Conservation (phyloP, 2,113 vertebrate genomes). For the Pangasianodon gigas region DNA sequence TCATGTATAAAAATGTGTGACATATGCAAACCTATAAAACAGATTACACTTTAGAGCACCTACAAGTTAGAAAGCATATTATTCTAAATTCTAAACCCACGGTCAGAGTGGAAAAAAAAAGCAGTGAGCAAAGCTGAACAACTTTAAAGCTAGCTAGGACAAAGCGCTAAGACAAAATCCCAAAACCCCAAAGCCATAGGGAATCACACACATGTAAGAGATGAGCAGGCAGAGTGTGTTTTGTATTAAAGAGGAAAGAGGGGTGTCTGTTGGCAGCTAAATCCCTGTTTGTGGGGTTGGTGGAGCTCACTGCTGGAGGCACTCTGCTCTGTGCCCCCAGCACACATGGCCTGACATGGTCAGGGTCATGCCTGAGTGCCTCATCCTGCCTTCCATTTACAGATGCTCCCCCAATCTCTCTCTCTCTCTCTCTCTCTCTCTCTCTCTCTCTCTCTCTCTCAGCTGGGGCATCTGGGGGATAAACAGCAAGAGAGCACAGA, state of each 20-base stretch:
- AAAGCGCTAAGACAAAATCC: conserved; percentile 16
- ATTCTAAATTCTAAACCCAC: neutral
- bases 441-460: conserved; percentile 58
- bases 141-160: conserved; percentile 5
- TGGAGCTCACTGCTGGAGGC: conserved; percentile 72
- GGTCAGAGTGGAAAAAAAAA: neutral
- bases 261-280: conserved; percentile 58
- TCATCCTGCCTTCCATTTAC: conserved; percentile 74
- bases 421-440: conserved; percentile 35
- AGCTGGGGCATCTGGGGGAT: conserved; percentile 76
- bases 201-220: conserved; percentile 37
- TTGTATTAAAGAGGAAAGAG: conserved; percentile 53
- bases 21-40: neutral
- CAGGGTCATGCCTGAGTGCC: conserved; percentile 77
- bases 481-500: conserved; percentile 69
- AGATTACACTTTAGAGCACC: neutral
- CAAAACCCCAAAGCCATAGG: conserved; percentile 29
- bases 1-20: neutral
- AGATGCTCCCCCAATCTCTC: conserved; percentile 60
- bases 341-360: conserved; percentile 74
- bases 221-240: conserved; percentile 44
- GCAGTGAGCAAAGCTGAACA: neutral
- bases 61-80: neutral
- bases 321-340: conserved; percentile 73
- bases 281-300: conserved; percentile 59